These are phyloP conservation scores for Shargacucullia verbasci DNA, from an alignment of 2,888 invertebrate species.

Conservation along the genomic window DNA sequence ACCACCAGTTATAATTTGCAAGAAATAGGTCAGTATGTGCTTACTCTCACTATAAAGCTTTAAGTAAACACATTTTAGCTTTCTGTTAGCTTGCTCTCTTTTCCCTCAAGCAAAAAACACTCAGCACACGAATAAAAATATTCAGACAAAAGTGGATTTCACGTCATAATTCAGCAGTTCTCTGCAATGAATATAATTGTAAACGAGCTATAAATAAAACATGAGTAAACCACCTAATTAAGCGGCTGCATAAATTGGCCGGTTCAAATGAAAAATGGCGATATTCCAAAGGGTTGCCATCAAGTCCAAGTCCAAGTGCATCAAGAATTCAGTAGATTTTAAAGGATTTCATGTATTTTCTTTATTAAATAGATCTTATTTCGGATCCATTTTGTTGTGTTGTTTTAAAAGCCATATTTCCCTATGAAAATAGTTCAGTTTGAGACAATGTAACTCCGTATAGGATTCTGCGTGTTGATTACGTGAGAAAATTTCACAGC, in stretches of 20 bases:
- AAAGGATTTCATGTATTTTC: no score
- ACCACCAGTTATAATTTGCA: no score
- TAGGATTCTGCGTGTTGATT: no score
- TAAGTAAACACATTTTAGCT: background rate
- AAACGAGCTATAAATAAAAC: slow-evolving; percentile 53
- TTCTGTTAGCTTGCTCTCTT: background rate
- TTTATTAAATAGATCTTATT: no score
- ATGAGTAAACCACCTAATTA: slow-evolving; percentile 53
- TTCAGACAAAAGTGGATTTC: slow-evolving; percentile 8
- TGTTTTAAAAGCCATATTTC: no score
- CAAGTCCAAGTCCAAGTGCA: background rate
- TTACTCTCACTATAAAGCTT: background rate
- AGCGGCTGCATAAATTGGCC: slow-evolving; percentile 54
- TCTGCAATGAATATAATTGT: slow-evolving; percentile 52
- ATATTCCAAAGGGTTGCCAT: slow-evolving; percentile 49
- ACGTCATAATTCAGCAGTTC: slow-evolving; percentile 24
- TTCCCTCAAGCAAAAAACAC: background rate
- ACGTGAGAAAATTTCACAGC: no score
- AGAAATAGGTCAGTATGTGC: background rate
- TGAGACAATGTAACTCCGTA: no score
- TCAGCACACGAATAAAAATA: slow-evolving; percentile 7
- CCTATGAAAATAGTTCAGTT: no score
- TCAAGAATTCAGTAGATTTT: no score
- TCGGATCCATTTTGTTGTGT: no score
- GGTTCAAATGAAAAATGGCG: slow-evolving; percentile 54